These are phyloP conservation scores for Diplolepis rosae DNA, from an alignment of 2,888 invertebrate species.

Conservation along the genomic window DNA sequence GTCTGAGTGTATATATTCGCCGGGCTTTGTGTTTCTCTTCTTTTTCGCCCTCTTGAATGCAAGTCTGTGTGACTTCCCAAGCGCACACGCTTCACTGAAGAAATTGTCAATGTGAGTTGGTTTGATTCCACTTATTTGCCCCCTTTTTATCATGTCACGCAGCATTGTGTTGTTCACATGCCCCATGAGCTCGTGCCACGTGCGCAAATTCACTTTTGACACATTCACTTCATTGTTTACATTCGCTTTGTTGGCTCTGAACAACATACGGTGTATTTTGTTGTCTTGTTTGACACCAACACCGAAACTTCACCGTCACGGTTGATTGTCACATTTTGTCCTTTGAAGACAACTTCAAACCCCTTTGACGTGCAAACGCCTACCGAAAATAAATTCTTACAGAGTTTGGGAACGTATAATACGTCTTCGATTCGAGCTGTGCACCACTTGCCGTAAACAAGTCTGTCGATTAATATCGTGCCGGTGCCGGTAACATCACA, in stretches of 20 bases:
- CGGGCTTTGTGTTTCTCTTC: background rate
- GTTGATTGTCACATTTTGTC: background rate
- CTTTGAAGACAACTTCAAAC: conserved; percentile 23
- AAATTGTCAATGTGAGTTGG: conserved; percentile 38
- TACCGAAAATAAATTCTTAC: conserved; percentile 42
- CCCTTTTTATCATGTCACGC: background rate
- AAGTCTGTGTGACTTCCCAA: conserved; percentile 51
- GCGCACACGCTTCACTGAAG: conserved; percentile 50
- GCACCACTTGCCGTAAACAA: background rate
- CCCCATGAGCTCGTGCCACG: background rate
- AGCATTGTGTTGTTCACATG: background rate
- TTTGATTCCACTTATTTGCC: conserved; percentile 33
- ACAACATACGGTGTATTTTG: background rate
- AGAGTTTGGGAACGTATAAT: conserved; percentile 31
- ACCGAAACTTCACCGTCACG: background rate
- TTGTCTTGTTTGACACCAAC: conserved; percentile 15
- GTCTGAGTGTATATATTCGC: no score
- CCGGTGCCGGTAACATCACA: conserved; percentile 3
- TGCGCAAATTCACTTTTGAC: background rate
- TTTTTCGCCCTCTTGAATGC: conserved; percentile 41
- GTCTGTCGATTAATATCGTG: background rate
- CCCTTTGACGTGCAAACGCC: conserved; percentile 31
- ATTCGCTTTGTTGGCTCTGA: background rate
- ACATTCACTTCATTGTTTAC: background rate
- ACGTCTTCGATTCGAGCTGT: conserved; percentile 29